Evolutionary conservation across 2,113 vertebrate species (phyloP), one percentile per base, ranked within the genome.

Genomic region (Xiphias gladius): DNA sequence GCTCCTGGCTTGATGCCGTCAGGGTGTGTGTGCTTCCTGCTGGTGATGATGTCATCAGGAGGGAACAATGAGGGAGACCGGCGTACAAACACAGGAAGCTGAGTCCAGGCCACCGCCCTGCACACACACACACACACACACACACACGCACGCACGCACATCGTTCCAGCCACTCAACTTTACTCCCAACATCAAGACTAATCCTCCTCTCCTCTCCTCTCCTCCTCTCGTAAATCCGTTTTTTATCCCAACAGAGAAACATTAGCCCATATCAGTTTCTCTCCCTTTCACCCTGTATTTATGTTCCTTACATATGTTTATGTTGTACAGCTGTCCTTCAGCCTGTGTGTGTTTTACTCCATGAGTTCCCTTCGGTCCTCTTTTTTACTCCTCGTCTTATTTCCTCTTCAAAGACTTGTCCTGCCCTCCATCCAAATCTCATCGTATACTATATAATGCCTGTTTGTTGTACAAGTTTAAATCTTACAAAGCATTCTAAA

Each of bases 81-180:
- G 94, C 76, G 24, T 81, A 95, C 95, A 96, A 96, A 96, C 93
- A 95, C 94, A 94, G 95, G 95, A 96, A 96, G 91, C 89, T 80
- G 63, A 89, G 88, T 84, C 90, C 92, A 89, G 92, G 89, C 88
- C 89, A 79, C 89, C 91, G 80, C 93, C 91, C 93, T 84, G 79
- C 63, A 20, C 73, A 58, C 62, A 58, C 82, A 69, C 79, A 67
- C 50, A 66, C 58, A 78, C 76, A 75, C 74, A 77, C 26, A 54
- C 63, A 52, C 63, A 20, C 73, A 58, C 65, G 58, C 80, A 69
- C 80, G 20, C 80, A 58, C 63, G 52, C 41, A 43, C 41, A 12
- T 54, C 17, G 59, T 70, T 77, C 43, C 20, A 75, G 37, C 41
- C 70, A 55, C 71, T 83, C 61, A 76, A 75, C 85, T 84, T 80